These are phyloP conservation scores for Acronicta psi DNA, from an alignment of 2,888 invertebrate species.

Conservation along the genomic window DNA sequence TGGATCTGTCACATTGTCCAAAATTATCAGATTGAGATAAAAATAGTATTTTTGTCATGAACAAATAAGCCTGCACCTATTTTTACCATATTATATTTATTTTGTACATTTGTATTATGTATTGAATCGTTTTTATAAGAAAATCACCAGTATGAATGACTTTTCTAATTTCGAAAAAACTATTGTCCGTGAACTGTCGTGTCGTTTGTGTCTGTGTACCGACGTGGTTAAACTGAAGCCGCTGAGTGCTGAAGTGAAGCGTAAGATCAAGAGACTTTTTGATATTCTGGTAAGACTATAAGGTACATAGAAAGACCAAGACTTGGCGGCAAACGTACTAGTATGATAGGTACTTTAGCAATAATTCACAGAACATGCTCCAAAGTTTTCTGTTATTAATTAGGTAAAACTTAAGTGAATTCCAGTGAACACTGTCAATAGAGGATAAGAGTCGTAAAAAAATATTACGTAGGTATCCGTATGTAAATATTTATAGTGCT, in stretches of 20 bases:
- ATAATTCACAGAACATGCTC: no score
- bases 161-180: slow-evolving; percentile 80
- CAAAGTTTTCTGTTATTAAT: no score
- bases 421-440: no score
- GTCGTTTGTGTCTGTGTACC: slow-evolving; percentile 83
- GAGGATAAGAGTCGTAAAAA: no score
- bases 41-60: slow-evolving; percentile 66
- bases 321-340: slow-evolving; percentile 4
- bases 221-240: slow-evolving; percentile 84
- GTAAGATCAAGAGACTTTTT: slow-evolving; percentile 82
- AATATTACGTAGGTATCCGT: no score
- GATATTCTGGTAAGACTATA: slow-evolving; percentile 72
- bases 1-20: slow-evolving; percentile 65
- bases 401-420: no score
- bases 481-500: neutral
- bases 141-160: slow-evolving; percentile 79
- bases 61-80: slow-evolving; percentile 59
- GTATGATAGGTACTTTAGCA: neutral
- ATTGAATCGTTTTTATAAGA: slow-evolving; percentile 38
- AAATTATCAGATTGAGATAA: slow-evolving; percentile 69
- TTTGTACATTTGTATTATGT: slow-evolving; percentile 47
- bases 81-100: slow-evolving; percentile 47
- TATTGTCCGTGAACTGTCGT: slow-evolving; percentile 84
- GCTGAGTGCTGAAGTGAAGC: slow-evolving; percentile 79
- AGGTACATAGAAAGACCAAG: slow-evolving; percentile 26